Conservation (phyloP, 2,888 invertebrate genomes). For the Dugesia japonica region DNA sequence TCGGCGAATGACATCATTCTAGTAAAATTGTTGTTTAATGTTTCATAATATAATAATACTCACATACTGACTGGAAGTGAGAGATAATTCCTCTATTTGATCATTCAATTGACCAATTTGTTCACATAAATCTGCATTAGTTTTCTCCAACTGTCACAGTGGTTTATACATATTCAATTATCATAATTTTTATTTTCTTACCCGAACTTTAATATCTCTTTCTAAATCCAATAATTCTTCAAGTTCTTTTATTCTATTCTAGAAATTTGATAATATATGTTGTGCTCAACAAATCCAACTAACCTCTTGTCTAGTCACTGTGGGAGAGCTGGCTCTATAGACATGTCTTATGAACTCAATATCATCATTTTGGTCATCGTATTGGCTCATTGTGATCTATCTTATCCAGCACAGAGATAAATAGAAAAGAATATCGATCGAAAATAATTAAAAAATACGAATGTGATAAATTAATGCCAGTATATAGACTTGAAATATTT, state of each 20-base stretch:
- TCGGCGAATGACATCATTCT: not conserved
- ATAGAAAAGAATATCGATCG: not conserved
- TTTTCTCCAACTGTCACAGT: not conserved
- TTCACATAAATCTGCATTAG: not conserved
- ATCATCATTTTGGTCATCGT: not conserved
- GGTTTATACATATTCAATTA: too few relatives aligned
- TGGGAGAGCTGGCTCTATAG: not conserved
- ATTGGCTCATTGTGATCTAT: not conserved
- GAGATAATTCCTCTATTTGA: not conserved
- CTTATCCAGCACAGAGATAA: not conserved
- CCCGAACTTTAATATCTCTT: not conserved
- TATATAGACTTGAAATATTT: not conserved
- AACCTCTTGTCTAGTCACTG: not conserved
- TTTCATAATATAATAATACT: not conserved
- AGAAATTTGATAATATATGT: not conserved
- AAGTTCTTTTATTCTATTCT: not conserved
- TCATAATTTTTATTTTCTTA: too few relatives aligned
- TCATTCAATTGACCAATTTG: not conserved
- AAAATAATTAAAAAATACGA: not conserved
- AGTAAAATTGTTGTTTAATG: not conserved
- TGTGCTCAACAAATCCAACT: too few relatives aligned
- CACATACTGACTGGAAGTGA: conserved; percentile 13
- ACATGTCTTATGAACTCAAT: not conserved
- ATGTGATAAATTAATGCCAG: conserved; percentile 7
- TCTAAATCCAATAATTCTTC: conserved; percentile 7